Conservation (phyloP, 2,888 invertebrate species). For the Patella caerulea region DNA sequence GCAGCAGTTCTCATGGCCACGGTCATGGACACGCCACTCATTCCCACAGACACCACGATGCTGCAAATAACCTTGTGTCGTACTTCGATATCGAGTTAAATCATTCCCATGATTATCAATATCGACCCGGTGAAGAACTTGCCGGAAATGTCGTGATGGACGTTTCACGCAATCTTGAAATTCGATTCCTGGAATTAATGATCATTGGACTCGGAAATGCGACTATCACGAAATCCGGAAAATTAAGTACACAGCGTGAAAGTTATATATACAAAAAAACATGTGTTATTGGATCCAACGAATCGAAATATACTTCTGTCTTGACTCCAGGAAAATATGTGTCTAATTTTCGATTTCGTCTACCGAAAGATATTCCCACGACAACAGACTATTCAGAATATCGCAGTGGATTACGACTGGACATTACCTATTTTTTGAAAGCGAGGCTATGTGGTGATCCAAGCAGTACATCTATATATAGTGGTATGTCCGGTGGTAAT, state of each 20-base stretch:
- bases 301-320: slow-evolving; percentile 51
- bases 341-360: slow-evolving; percentile 57
- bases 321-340: slow-evolving; percentile 63
- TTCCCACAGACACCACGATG: background rate
- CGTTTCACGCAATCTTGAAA: slow-evolving; percentile 50
- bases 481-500: slow-evolving; percentile 44
- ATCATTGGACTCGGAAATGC: slow-evolving; percentile 59
- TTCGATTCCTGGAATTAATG: slow-evolving; percentile 61
- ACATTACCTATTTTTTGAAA: slow-evolving; percentile 56
- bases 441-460: slow-evolving; percentile 62
- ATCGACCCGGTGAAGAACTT: slow-evolving; percentile 60
- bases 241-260: slow-evolving; percentile 48
- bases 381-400: slow-evolving; percentile 50
- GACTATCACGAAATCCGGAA: slow-evolving; percentile 40
- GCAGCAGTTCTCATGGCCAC: background rate
- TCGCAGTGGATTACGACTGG: slow-evolving; percentile 51
- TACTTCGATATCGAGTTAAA: slow-evolving; percentile 62
- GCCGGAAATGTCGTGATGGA: slow-evolving; percentile 61
- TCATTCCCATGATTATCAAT: slow-evolving; percentile 45
- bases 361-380: slow-evolving; percentile 60
- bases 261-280: slow-evolving; percentile 59
- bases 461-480: slow-evolving; percentile 37
- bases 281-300: slow-evolving; percentile 56
- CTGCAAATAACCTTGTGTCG: slow-evolving; percentile 40
- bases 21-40: background rate